These are phyloP conservation scores for Nyctibius bracteatus DNA, from an alignment of 2,113 vertebrate genomes.

Conservation along the genomic window DNA sequence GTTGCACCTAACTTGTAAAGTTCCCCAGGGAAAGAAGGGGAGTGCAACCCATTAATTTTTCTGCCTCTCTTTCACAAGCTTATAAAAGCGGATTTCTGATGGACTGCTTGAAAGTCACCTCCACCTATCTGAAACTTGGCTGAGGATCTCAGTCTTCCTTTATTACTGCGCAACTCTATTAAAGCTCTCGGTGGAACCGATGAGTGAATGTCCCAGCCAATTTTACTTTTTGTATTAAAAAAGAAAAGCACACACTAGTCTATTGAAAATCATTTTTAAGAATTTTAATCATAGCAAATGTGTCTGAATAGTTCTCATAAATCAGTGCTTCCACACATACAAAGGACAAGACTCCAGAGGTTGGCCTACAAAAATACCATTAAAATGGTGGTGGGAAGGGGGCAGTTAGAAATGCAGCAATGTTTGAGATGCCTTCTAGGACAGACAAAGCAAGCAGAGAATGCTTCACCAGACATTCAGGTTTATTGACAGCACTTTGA, in stretches of 20 bases:
- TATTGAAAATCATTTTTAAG: constrained; percentile 62
- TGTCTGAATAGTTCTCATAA: constrained; percentile 67
- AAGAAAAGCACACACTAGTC: constrained; percentile 6
- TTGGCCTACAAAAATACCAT: constrained; percentile 62
- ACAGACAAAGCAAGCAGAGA: constrained; percentile 59
- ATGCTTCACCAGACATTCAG: constrained; percentile 58
- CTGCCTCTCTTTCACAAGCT: neutral
- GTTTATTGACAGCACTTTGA: constrained; percentile 64
- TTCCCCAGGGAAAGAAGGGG: neutral
- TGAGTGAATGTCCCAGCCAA: constrained; percentile 8
- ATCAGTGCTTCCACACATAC: constrained; percentile 52
- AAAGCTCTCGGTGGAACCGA: constrained; percentile 37
- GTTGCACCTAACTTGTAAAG: neutral
- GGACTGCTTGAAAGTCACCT: constrained; percentile 57
- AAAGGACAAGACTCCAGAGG: constrained; percentile 62
- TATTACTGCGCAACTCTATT: constrained; percentile 11
- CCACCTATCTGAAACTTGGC: constrained; percentile 16
- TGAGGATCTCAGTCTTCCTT: constrained; percentile 5
- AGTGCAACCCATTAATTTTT: neutral
- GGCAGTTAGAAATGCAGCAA: neutral
- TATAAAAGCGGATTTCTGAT: neutral
- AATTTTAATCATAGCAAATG: constrained; percentile 73
- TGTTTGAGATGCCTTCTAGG: constrained; percentile 42
- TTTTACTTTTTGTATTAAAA: neutral
- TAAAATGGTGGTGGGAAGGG: neutral